Conservation (phyloP, 1,140 invertebrate genomes). For the Neocloeon triangulifer region DNA sequence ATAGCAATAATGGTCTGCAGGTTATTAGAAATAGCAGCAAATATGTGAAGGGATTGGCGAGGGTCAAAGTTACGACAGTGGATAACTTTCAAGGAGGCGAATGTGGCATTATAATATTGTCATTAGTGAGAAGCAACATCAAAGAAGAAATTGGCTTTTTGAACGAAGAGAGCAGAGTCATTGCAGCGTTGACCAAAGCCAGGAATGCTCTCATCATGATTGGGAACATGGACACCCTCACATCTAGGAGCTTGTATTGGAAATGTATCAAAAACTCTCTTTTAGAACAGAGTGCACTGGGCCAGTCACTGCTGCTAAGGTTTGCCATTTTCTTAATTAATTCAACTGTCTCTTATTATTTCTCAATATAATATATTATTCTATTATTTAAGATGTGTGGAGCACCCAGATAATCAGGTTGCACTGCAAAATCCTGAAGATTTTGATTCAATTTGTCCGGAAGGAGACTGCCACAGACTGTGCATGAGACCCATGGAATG, state of each 20-base stretch:
- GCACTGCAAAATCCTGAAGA: too few species aligned
- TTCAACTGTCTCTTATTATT: too few species aligned
- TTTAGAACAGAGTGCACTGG: constrained; percentile 18
- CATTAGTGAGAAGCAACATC: constrained; percentile 36
- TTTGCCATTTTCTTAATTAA: too few species aligned
- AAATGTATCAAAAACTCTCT: constrained; percentile 21
- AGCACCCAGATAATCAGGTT: too few species aligned
- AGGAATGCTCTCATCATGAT: constrained; percentile 26
- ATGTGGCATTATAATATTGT: constrained; percentile 60
- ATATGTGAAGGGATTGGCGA: constrained; percentile 15
- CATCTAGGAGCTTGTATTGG: constrained; percentile 24
- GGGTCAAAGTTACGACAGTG: constrained; percentile 37
- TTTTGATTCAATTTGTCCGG: too few species aligned
- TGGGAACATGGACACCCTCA: constrained; percentile 40
- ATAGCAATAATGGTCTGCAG: background rate
- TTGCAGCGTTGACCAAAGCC: constrained; percentile 31
- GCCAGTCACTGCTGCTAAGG: constrained; percentile 16
- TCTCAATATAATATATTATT: too few species aligned
- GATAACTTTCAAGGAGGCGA: constrained; percentile 78
- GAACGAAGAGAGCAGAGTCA: constrained; percentile 25
- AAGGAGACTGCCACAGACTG: too few species aligned
- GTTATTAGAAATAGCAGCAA: constrained; percentile 5
- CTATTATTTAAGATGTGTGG: too few species aligned
- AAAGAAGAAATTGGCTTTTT: constrained; percentile 19
- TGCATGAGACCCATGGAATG: too few species aligned